A percentile compares a stretch with the other conserved stretches of the same genome.
These are phyloP conservation scores for Phragmatobia fuliginosa DNA, from an alignment of 2,888 invertebrate genomes.

Conservation along the genomic window DNA sequence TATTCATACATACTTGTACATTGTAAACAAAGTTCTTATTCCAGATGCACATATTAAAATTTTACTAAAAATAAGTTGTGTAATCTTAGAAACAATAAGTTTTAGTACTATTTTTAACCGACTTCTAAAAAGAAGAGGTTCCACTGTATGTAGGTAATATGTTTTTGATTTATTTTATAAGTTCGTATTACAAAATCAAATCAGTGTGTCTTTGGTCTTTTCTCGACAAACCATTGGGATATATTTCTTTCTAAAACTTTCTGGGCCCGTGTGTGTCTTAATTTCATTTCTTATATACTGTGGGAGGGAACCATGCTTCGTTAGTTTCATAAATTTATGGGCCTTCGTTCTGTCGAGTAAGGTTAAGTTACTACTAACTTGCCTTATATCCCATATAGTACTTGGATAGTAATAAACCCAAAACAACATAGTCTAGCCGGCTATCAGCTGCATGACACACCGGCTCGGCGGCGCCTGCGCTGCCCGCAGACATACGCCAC, in stretches of 20 bases:
- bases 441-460: constrained; percentile 38
- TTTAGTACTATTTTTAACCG: too few species aligned
- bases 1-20: not conserved
- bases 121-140: too few species aligned
- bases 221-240: not conserved
- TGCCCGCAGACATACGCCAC: constrained; percentile 43
- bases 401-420: constrained; percentile 26
- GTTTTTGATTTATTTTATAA: too few species aligned
- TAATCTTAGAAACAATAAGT: not conserved
- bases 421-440: constrained; percentile 34
- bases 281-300: not conserved
- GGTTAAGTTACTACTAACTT: not conserved
- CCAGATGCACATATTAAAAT: not conserved
- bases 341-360: not conserved
- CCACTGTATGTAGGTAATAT: too few species aligned
- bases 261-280: not conserved
- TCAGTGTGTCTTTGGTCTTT: not conserved
- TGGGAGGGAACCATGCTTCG: not conserved
- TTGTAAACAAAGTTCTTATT: not conserved
- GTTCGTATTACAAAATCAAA: too few species aligned
- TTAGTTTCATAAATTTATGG: not conserved
- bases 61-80: not conserved
- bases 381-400: not conserved
- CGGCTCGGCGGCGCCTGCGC: constrained; percentile 31
- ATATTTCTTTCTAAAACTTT: not conserved